Evolutionary conservation across 2,888 invertebrate genomes (phyloP).

Genomic region (Volucella inanis): DNA sequence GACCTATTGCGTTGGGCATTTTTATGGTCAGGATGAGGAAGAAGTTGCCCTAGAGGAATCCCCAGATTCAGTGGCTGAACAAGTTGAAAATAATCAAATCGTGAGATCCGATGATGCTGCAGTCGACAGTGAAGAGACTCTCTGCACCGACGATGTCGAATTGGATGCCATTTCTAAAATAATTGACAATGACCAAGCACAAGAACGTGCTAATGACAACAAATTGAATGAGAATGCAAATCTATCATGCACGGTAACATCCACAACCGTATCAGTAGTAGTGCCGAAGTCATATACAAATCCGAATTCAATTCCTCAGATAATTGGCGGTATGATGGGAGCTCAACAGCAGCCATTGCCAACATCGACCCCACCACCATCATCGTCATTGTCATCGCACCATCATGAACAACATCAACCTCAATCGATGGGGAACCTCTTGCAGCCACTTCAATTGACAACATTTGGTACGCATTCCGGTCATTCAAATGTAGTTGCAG

Average conservation of each 20-base stretch:
- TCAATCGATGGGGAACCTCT: constrained; percentile 53
- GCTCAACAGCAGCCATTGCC: constrained; percentile 67
- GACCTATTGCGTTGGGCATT: constrained; percentile 69
- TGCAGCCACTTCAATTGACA: constrained; percentile 64
- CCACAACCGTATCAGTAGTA: constrained; percentile 71
- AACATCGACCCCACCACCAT: constrained; percentile 12
- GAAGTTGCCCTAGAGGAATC: constrained; percentile 21
- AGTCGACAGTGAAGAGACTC: constrained; percentile 2
- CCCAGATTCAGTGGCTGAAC: constrained; percentile 16
- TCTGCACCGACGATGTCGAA: not conserved
- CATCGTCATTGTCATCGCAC: constrained; percentile 64
- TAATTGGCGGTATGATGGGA: constrained; percentile 59
- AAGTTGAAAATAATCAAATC: not conserved
- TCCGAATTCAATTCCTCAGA: constrained; percentile 67
- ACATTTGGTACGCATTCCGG: constrained; percentile 62
- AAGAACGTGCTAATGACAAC: constrained; percentile 10
- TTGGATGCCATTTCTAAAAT: constrained; percentile 36
- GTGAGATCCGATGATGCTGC: not conserved
- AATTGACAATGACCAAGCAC: constrained; percentile 19
- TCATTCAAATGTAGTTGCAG: constrained; percentile 40
- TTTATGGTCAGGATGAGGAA: constrained; percentile 69
- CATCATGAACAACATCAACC: constrained; percentile 73
- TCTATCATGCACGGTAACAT: constrained; percentile 57
- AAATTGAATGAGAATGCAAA: constrained; percentile 20
- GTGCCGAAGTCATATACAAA: constrained; percentile 63